phyloP scores from a whole-genome alignment of 2,797 vertebrate genomes.

The Lepus oiostolus region DNA sequence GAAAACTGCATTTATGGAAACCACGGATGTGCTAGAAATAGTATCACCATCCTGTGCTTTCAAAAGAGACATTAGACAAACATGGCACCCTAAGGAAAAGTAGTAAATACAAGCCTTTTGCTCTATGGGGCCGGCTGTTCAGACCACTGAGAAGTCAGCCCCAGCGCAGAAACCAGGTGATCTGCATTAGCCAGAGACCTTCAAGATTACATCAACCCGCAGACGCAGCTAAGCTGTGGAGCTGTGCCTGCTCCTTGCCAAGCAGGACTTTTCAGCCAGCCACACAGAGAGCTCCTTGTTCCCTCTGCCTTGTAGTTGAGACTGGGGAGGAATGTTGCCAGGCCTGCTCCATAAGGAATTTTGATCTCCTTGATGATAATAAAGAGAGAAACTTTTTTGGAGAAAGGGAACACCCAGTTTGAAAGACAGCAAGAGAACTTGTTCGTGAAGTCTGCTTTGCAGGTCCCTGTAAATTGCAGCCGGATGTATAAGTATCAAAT shows the following conservation, averaged over 20 bases:
- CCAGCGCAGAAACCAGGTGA: conserved; percentile 67
- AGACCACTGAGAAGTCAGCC: neutral
- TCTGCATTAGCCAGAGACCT: conserved; percentile 72
- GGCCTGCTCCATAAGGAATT: conserved; percentile 78
- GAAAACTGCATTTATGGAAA: conserved; percentile 51
- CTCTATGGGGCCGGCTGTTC: neutral
- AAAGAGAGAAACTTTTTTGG: conserved; percentile 65
- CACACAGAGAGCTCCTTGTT: conserved; percentile 81
- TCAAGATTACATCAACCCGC: conserved; percentile 56
- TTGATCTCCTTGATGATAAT: conserved; percentile 79
- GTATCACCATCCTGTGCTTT: neutral
- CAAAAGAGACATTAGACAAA: neutral
- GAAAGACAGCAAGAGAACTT: conserved; percentile 33
- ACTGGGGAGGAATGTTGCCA: conserved; percentile 63
- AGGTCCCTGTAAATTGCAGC: neutral
- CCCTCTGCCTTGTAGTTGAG: neutral
- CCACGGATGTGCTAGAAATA: conserved; percentile 7
- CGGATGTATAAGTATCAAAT: too few species aligned
- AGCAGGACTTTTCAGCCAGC: neutral
- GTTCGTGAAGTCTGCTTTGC: conserved; percentile 1
- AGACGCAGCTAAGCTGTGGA: conserved; percentile 33
- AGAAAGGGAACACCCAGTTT: conserved; percentile 55
- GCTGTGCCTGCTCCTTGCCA: conserved; percentile 1
- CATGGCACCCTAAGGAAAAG: neutral
- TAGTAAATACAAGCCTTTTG: neutral